A percentile compares a stretch with the other conserved stretches of the same genome.
phyloP scores from a whole-genome alignment of 2,888 invertebrate genomes.

The Apeira syringaria region DNA sequence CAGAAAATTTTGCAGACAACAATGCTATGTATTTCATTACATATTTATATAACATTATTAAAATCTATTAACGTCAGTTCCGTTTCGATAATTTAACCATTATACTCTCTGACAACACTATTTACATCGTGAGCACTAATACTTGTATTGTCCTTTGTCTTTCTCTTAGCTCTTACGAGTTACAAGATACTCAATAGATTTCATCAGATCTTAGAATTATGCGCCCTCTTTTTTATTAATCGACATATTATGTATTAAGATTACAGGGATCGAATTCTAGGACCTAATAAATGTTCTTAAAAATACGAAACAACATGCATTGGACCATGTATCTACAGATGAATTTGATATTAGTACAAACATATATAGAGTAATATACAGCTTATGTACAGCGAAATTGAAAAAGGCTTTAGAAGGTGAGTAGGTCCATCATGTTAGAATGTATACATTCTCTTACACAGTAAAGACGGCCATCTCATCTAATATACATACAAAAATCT shows the following conservation, averaged over 20 bases:
- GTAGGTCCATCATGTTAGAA: no score
- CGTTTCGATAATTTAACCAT: conserved; percentile 42
- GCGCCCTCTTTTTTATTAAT: neutral
- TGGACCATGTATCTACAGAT: conserved; percentile 50
- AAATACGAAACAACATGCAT: conserved; percentile 43
- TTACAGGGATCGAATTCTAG: conserved; percentile 8
- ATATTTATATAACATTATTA: conserved; percentile 14
- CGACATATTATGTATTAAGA: neutral
- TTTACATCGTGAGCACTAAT: conserved; percentile 69
- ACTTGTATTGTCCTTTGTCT: conserved; percentile 71
- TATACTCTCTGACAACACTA: conserved; percentile 54
- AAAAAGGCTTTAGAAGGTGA: conserved; percentile 8
- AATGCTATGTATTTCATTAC: neutral
- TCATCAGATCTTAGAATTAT: conserved; percentile 5
- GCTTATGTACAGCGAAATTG: conserved; percentile 52
- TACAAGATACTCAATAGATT: conserved; percentile 33
- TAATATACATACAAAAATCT: no score
- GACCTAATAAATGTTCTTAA: conserved; percentile 11
- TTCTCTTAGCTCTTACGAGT: conserved; percentile 44
- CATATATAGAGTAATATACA: conserved; percentile 11
- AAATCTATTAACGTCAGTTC: conserved; percentile 43
- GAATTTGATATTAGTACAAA: conserved; percentile 36
- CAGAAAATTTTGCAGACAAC: neutral
- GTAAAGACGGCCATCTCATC: no score
- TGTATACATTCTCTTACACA: neutral